A percentile compares a stretch with the other conserved stretches of the same genome.
Conservation (phyloP, 2,113 vertebrate species). For the Thamnophis sirtalis region DNA sequence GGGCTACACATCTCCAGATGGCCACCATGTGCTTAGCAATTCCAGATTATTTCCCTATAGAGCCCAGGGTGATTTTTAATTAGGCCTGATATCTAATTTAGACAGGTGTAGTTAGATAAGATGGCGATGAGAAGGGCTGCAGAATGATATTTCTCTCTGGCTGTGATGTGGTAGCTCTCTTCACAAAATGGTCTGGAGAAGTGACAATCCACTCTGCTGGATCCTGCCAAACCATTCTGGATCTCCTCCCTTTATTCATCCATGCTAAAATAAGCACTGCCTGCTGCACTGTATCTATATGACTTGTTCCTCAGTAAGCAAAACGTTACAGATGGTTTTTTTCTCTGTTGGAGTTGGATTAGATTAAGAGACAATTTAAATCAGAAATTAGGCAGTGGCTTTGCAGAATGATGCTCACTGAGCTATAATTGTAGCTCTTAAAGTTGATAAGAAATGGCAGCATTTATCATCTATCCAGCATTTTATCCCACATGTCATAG, state of each 20-base stretch:
- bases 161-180: slow-evolving; percentile 18
- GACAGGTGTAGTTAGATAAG: slow-evolving; percentile 38
- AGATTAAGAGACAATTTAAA: slow-evolving; percentile 23
- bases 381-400: slow-evolving; percentile 7
- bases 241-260: not conserved
- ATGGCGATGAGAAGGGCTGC: slow-evolving; percentile 22
- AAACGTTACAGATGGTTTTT: slow-evolving; percentile 13
- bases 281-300: not conserved
- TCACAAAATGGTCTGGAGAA: slow-evolving; percentile 6
- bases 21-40: slow-evolving; percentile 36
- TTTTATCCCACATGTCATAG: slow-evolving; percentile 17
- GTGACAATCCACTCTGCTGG: not conserved
- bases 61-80: slow-evolving; percentile 40
- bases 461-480: not conserved
- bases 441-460: not conserved
- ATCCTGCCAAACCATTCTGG: slow-evolving; percentile 30
- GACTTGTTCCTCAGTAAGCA: slow-evolving; percentile 36
- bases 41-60: slow-evolving; percentile 12
- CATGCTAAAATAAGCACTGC: slow-evolving; percentile 13
- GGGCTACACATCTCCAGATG: slow-evolving; percentile 39
- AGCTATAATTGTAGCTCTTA: slow-evolving; percentile 7
- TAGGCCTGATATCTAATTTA: slow-evolving; percentile 52
- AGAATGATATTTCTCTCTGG: slow-evolving; percentile 33
- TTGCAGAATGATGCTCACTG: not conserved
- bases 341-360: slow-evolving; percentile 4